phyloP scores from a whole-genome alignment of 2,113 vertebrate genomes.

The Thermophis baileyi region DNA sequence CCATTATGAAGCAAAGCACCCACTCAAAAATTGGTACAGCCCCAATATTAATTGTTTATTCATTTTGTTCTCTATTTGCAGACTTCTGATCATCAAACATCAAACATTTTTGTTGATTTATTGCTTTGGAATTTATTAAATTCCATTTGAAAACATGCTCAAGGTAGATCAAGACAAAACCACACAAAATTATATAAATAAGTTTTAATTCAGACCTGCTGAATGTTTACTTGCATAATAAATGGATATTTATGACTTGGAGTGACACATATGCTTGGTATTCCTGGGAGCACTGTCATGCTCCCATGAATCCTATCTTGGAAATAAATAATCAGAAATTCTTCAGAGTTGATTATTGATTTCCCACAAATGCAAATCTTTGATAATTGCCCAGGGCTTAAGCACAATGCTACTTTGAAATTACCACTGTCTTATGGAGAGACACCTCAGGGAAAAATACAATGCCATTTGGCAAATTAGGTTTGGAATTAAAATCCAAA shows the following conservation, averaged over 20 bases:
- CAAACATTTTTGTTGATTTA: not conserved
- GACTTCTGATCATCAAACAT: not conserved
- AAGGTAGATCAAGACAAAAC: not conserved
- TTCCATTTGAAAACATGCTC: not conserved
- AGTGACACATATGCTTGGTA: not conserved
- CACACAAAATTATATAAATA: not conserved
- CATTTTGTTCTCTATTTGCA: not conserved
- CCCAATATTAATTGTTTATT: not conserved
- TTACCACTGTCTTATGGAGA: not conserved
- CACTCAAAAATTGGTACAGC: not conserved
- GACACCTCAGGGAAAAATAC: not conserved
- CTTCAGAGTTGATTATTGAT: not conserved
- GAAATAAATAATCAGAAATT: not conserved
- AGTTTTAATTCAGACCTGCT: not conserved
- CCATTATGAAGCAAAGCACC: not conserved
- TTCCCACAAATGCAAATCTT: not conserved
- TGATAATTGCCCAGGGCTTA: not conserved
- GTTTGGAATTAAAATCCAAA: slow-evolving; percentile 16
- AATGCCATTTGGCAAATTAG: slow-evolving; percentile 19
- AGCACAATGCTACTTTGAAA: not conserved
- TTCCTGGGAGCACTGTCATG: not conserved
- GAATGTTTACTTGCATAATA: not conserved
- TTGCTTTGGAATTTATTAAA: not conserved
- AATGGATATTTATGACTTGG: not conserved
- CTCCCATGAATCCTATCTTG: not conserved